Conservation (phyloP, 2,113 vertebrate species). For the Odontesthes bonariensis region DNA sequence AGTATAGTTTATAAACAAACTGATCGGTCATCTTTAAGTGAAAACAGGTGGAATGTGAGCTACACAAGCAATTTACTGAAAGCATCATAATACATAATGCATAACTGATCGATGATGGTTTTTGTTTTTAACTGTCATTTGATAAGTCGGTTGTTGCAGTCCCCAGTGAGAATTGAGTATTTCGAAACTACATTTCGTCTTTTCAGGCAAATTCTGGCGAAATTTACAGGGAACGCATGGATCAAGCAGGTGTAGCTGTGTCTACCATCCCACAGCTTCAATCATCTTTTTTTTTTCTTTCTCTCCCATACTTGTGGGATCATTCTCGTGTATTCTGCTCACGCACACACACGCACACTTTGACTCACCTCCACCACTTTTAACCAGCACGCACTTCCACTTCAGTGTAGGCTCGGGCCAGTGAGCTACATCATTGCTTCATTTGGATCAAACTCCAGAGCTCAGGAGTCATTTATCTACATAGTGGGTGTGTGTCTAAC, state of each 20-base stretch:
- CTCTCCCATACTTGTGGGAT: constrained; percentile 7
- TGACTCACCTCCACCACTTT: constrained; percentile 37
- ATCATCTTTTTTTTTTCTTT: background rate
- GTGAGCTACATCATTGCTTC: constrained; percentile 84
- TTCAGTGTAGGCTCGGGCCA: constrained; percentile 66
- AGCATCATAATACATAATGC: too few species aligned
- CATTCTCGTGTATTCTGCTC: background rate
- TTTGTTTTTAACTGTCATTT: too few species aligned
- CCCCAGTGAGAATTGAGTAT: too few species aligned
- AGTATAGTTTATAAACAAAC: too few species aligned
- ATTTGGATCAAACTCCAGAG: constrained; percentile 78
- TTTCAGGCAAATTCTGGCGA: too few species aligned
- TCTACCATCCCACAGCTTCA: constrained; percentile 30
- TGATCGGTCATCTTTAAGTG: background rate
- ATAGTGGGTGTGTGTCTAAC: constrained; percentile 75
- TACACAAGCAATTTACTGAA: background rate
- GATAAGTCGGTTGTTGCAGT: too few species aligned
- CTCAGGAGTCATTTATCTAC: constrained; percentile 81
- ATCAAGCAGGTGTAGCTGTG: constrained; percentile 36
- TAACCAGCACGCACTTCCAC: constrained; percentile 45
- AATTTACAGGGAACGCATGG: constrained; percentile 39
- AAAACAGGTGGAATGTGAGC: background rate
- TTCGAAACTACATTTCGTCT: too few species aligned
- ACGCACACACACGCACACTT: constrained; percentile 22
- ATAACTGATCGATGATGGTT: too few species aligned